These are phyloP conservation scores for Saccostrea glomerata DNA, from an alignment of 1,140 invertebrate genomes.

Conservation along the genomic window DNA sequence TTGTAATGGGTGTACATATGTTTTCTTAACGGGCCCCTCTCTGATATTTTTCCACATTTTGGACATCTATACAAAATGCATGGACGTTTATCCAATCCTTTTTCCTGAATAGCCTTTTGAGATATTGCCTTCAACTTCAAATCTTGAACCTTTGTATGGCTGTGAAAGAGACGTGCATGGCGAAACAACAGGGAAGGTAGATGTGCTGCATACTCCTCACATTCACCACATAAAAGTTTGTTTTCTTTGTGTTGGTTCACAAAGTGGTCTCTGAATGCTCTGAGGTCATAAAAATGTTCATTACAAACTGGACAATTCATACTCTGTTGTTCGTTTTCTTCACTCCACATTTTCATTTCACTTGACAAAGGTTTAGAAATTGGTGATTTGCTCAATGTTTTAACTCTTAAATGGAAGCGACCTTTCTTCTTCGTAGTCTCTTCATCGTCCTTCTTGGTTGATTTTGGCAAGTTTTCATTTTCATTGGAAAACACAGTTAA, in stretches of 20 bases:
- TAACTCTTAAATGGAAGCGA: neutral
- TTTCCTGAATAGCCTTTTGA: neutral
- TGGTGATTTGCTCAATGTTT: neutral
- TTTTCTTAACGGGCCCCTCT: conserved; percentile 18
- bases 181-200: neutral
- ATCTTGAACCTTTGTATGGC: neutral
- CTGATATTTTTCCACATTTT: conserved; percentile 41
- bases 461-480: neutral
- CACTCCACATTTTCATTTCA: conserved; percentile 33
- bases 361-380: conserved; percentile 3
- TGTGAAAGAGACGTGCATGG: conserved; percentile 21
- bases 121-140: conserved; percentile 5
- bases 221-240: conserved; percentile 11
- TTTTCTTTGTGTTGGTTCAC: neutral
- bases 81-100: neutral
- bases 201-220: conserved; percentile 32
- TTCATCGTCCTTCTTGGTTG: neutral
- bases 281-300: neutral
- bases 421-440: neutral
- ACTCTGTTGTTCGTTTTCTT: neutral
- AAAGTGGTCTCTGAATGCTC: conserved; percentile 17
- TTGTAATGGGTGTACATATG: conserved; percentile 47
- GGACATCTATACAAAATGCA: conserved; percentile 43
- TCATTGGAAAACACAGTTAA: neutral
- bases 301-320: neutral